Evolutionary conservation across 92 coral and sea anemone genomes (phyloP).

Genomic region (Ricordea florida): DNA sequence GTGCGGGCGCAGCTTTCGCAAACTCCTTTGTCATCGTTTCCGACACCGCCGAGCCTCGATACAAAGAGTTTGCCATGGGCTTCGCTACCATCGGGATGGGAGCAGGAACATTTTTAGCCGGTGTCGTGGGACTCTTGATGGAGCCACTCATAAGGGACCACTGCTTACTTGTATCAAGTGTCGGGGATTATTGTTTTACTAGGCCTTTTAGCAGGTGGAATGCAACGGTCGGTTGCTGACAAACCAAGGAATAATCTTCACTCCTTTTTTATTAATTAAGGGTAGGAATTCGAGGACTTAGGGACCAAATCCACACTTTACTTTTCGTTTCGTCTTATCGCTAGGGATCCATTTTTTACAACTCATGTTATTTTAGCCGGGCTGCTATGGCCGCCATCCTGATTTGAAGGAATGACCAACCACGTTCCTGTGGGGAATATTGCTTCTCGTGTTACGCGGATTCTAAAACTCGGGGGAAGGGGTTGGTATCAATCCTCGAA

Average conservation of each 20-base stretch:
- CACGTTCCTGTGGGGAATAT: no score
- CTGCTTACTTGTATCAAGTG: constrained; percentile 58
- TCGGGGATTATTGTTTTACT: constrained; percentile 80
- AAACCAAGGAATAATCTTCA: background rate
- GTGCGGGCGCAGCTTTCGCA: constrained; percentile 88
- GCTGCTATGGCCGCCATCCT: no score
- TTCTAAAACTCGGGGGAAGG: no score
- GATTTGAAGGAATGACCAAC: no score
- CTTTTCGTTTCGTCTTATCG: no score
- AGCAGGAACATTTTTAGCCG: constrained; percentile 86
- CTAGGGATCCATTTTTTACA: no score
- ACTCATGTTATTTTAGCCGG: no score
- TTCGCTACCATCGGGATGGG: constrained; percentile 95
- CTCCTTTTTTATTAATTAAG: background rate
- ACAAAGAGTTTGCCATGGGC: constrained; percentile 88
- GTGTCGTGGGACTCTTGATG: constrained; percentile 76
- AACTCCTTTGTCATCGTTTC: constrained; percentile 86
- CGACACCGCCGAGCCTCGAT: constrained; percentile 62
- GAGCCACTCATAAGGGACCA: constrained; percentile 81
- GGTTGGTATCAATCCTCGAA: no score
- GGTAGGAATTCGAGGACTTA: no score
- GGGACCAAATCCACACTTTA: no score
- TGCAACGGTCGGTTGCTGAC: constrained; percentile 51
- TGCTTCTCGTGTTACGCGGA: no score
- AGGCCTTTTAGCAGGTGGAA: constrained; percentile 88